These are phyloP conservation scores for Stenichneumon culpator DNA, from an alignment of 2,888 invertebrate genomes.

Conservation along the genomic window DNA sequence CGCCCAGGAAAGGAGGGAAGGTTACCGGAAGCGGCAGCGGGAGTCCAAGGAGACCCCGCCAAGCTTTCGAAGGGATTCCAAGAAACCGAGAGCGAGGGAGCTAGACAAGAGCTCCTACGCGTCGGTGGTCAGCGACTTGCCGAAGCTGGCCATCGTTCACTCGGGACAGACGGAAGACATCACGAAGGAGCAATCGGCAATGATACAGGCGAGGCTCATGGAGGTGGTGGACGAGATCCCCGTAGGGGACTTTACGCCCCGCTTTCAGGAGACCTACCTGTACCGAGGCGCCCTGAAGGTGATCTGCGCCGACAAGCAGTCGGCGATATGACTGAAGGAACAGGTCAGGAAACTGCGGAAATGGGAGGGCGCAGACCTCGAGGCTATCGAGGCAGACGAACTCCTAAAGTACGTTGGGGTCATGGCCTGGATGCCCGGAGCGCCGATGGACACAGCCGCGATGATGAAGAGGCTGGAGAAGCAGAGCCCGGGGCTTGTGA, in stretches of 20 bases:
- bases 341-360: slow-evolving; percentile 1
- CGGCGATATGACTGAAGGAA: background rate
- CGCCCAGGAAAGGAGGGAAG: background rate
- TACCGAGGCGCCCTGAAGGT: slow-evolving; percentile 1
- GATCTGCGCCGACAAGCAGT: slow-evolving; percentile 4
- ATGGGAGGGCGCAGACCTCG: slow-evolving; percentile 22
- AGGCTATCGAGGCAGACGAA: slow-evolving; percentile 8
- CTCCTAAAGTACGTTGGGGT: slow-evolving; percentile 17
- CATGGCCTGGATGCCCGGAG: slow-evolving; percentile 4
- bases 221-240: slow-evolving; percentile 17
- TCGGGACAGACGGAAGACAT: background rate
- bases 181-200: slow-evolving; percentile 4
- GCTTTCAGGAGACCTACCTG: slow-evolving; percentile 21
- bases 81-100: background rate
- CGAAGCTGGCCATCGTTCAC: background rate
- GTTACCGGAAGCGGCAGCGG: background rate
- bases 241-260: background rate
- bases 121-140: background rate
- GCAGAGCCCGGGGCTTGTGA: slow-evolving; percentile 57
- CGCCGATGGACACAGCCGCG: slow-evolving; percentile 4
- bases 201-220: slow-evolving; percentile 7
- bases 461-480: slow-evolving; percentile 52
- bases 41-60: slow-evolving; percentile 4
- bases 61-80: background rate
- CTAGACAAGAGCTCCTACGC: background rate